Conservation (phyloP, 2,113 vertebrate species). For the Trichomycterus rosablanca region DNA sequence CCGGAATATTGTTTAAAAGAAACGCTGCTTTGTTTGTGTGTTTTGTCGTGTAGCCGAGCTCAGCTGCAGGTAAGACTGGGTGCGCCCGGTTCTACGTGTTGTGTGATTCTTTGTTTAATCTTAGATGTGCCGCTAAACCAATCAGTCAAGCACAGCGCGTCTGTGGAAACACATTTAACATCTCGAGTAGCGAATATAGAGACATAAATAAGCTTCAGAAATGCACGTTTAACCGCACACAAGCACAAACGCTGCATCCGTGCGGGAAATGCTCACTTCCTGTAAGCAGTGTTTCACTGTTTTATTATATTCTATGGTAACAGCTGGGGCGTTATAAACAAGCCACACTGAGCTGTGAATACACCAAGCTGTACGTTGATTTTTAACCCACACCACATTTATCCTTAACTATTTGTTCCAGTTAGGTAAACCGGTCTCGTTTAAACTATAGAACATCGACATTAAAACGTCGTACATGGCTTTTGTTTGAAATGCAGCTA, state of each 20-base stretch:
- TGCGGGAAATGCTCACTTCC: not conserved
- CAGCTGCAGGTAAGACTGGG: conserved; percentile 31
- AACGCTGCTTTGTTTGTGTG: conserved; percentile 9
- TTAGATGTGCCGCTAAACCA: not conserved
- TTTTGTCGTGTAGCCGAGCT: conserved; percentile 11
- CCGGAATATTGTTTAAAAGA: conserved; percentile 31
- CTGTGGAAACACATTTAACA: no score
- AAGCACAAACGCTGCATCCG: not conserved
- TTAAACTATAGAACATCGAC: no score
- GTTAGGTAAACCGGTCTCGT: no score
- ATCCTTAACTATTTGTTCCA: no score
- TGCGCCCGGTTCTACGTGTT: not conserved
- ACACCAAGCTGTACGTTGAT: no score
- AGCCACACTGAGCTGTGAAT: no score
- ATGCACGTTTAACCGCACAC: no score
- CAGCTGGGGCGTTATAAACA: not conserved
- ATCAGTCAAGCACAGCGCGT: no score
- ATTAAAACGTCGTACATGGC: no score
- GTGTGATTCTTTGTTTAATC: conserved; percentile 23
- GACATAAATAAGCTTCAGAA: no score
- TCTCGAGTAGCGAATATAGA: not conserved
- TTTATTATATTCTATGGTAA: not conserved
- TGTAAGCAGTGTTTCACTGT: not conserved
- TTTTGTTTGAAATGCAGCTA: no score
- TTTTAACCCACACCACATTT: no score